Evolutionary conservation across 2,888 invertebrate genomes (phyloP).

Genomic region (Hybos culiciformis): DNA sequence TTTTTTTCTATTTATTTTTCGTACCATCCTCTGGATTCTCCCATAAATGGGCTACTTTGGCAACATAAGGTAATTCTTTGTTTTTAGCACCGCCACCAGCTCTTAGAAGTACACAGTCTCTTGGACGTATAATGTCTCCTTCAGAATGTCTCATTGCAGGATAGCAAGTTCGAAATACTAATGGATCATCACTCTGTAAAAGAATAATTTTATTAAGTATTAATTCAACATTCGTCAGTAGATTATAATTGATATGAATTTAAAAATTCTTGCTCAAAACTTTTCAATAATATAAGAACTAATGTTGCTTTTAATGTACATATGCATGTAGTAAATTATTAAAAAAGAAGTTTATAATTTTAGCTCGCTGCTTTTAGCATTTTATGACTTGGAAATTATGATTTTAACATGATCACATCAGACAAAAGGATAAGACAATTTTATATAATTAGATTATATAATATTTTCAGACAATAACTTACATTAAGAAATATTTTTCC

Average conservation of each 20-base stretch:
- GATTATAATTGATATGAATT: too few relatives aligned
- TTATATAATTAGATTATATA: not conserved
- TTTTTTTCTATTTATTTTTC: conserved; percentile 18
- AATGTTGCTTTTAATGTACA: not conserved
- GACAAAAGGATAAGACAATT: too few relatives aligned
- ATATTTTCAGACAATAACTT: conserved; percentile 22
- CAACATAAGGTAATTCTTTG: conserved; percentile 85
- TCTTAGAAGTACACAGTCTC: conserved; percentile 84
- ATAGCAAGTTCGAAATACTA: conserved; percentile 70
- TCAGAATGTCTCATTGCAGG: conserved; percentile 78
- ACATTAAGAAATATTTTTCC: conserved; percentile 80
- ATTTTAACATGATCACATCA: too few relatives aligned
- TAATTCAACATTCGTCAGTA: too few relatives aligned
- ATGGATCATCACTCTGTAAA: conserved; percentile 57
- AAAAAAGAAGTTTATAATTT: not conserved
- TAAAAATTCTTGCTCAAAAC: too few relatives aligned
- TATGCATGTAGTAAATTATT: not conserved
- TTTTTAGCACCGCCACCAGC: conserved; percentile 74
- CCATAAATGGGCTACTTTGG: conserved; percentile 88
- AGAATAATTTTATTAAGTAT: too few relatives aligned
- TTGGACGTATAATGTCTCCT: conserved; percentile 72
- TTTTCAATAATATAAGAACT: too few relatives aligned
- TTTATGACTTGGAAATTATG: too few relatives aligned
- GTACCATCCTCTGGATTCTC: conserved; percentile 86
- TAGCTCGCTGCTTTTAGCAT: not conserved